Percentiles rank a stretch among this genome's conserved stretches.
phyloP scores from a whole-genome alignment of 2,797 vertebrate species.

The Phyllotis vaccarum region DNA sequence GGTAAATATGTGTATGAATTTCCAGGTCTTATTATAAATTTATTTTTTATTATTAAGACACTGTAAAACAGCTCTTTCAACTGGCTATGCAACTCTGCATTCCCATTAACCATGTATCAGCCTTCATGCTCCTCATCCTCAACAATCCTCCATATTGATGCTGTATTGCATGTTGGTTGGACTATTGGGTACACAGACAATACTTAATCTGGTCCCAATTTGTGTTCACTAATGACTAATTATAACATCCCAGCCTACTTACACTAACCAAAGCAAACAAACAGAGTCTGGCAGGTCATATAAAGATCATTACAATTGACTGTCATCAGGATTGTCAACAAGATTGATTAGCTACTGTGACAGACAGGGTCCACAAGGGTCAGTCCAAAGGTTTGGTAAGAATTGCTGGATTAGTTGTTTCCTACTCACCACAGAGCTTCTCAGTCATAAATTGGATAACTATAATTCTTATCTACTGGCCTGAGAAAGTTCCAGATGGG shows the following conservation, averaged over 20 bases:
- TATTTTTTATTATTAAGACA: background rate
- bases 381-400: background rate
- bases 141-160: background rate
- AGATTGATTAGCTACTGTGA: background rate
- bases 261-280: background rate
- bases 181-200: background rate
- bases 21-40: background rate
- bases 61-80: background rate
- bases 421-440: background rate
- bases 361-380: background rate
- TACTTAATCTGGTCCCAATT: background rate
- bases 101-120: background rate
- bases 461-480: background rate
- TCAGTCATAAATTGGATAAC: background rate
- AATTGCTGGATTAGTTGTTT: background rate
- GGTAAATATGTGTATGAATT: background rate
- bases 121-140: background rate
- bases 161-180: background rate
- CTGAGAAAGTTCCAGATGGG: background rate
- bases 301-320: background rate
- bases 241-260: background rate
- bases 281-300: background rate
- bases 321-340: background rate
- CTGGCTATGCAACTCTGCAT: background rate
- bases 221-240: background rate